Conservation (phyloP, 53 echinoderm and acorn worm species). For the Astropecten irregularis region DNA sequence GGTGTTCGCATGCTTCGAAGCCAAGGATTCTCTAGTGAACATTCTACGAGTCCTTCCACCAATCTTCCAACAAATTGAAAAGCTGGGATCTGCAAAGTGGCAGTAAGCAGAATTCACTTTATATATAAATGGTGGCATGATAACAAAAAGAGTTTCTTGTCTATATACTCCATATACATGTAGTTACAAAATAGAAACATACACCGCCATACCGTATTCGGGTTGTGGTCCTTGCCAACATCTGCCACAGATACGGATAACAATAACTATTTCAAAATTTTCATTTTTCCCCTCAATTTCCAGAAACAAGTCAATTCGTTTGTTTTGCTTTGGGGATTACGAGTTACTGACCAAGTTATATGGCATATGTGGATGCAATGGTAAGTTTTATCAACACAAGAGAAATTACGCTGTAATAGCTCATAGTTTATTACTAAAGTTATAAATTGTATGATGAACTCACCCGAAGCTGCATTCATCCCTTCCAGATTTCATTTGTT, state of each 20-base stretch:
- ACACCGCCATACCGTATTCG: background rate
- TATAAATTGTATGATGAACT: too few species aligned
- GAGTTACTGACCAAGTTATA: slow-evolving; percentile 49
- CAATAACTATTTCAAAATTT: too few species aligned
- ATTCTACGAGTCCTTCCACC: background rate
- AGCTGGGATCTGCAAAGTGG: background rate
- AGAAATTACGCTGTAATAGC: too few species aligned
- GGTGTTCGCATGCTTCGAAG: slow-evolving; percentile 14
- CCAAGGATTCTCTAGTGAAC: background rate
- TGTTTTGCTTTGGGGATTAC: slow-evolving; percentile 47
- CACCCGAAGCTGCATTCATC: too few species aligned
- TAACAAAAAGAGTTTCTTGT: background rate
- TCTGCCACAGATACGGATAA: too few species aligned
- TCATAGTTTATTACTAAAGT: too few species aligned
- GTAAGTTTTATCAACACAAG: background rate
- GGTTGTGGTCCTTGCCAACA: too few species aligned
- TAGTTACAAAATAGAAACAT: background rate
- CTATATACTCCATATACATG: background rate
- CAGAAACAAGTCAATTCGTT: slow-evolving; percentile 18
- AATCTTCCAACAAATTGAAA: background rate
- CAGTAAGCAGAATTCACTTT: background rate
- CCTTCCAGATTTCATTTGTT: too few species aligned
- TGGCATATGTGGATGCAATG: slow-evolving; percentile 57
- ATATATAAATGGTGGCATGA: background rate
- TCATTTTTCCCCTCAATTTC: background rate